Base-by-base conservation (phyloP, 2,888 invertebrate genomes). In the Resseliella maxima region DNA sequence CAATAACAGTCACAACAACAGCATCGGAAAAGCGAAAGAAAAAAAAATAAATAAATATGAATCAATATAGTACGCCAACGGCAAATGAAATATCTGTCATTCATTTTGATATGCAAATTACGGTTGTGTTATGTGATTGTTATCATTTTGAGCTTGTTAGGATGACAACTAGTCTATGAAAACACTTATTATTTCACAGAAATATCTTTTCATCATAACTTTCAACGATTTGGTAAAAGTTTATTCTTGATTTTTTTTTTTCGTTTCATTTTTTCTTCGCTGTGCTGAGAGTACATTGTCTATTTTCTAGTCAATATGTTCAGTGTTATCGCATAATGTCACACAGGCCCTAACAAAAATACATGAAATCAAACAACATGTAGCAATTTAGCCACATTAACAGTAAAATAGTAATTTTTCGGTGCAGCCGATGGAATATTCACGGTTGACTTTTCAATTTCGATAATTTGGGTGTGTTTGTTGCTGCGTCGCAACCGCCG, bases 381-480 rank as follows among this genome's bases (percentile, higher is more conserved):
- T 72, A 72, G 31, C 72, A 12, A 72, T 72, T 72, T 72, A 35
- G n/a, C n/a, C 72, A 72, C 72, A 72, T 72, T 72, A 72, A 72
- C 31, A 72, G 72, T 31, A 72, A 72, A 72, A 72, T 72, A n/a
- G 35, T 72, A 72, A 72, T 72, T 72, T 72, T 27, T 35, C 72
- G 3, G 59, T 59, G 59, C 59, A 59, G 15, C 3, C 59, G 59
- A 59, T 59, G 59, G 59, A 59, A 59, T 59, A 59, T 24, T 50
- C 21, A 18, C 50, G 50, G 12, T 2, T 18, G 12, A 18, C 18
- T 50, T 50, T 50, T 50, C 50, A 15, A 50, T 50, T 18, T 50
- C 50, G 5, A 5, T 41, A 12, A 8, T 12, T 41, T 41, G 41
- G 5, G 41, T 41, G 41, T 12, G 12, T 50, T 50, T 50, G 6